phyloP scores from a whole-genome alignment of 1,140 invertebrate species.

The fruit fly (Drosophila melanogaster) region DNA sequence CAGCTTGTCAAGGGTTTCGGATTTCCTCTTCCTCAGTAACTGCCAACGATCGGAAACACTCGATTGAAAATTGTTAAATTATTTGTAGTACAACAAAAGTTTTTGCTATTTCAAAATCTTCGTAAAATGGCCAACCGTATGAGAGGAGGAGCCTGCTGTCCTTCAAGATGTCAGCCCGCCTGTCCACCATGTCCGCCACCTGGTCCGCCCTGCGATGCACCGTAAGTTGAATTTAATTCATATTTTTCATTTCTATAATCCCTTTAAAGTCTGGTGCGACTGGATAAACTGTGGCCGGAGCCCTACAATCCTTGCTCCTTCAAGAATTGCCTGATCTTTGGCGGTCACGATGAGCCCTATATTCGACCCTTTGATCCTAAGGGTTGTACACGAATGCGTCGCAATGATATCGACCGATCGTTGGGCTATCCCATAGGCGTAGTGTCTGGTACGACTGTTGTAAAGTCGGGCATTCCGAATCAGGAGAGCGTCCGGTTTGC shows the following conservation, averaged over 20 bases:
- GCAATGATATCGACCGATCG: constrained; percentile 43
- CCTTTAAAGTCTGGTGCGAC: constrained; percentile 11
- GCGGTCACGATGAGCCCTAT: constrained; percentile 62
- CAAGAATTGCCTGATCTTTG: constrained; percentile 52
- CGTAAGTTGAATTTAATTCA: background rate
- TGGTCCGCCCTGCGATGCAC: background rate
- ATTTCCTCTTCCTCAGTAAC: background rate
- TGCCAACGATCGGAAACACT: background rate
- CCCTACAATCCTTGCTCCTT: constrained; percentile 53
- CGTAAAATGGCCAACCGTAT: constrained; percentile 30
- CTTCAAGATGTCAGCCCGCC: background rate
- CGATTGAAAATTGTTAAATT: constrained; percentile 6
- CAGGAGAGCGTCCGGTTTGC: constrained; percentile 52
- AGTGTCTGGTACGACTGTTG: background rate
- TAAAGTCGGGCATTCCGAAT: constrained; percentile 26
- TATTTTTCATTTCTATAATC: background rate
- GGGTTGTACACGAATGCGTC: constrained; percentile 31
- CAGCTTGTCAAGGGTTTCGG: background rate
- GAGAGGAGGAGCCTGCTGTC: constrained; percentile 17
- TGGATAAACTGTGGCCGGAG: background rate
- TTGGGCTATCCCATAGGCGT: constrained; percentile 57
- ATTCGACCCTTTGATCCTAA: constrained; percentile 47
- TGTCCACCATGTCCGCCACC: background rate
- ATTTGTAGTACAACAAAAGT: constrained; percentile 12
- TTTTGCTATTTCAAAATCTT: constrained; percentile 9